A percentile compares a stretch with the other conserved stretches of the same genome.
These are phyloP conservation scores for Piscicola geometra DNA, from an alignment of 2,888 invertebrate species.

Conservation along the genomic window DNA sequence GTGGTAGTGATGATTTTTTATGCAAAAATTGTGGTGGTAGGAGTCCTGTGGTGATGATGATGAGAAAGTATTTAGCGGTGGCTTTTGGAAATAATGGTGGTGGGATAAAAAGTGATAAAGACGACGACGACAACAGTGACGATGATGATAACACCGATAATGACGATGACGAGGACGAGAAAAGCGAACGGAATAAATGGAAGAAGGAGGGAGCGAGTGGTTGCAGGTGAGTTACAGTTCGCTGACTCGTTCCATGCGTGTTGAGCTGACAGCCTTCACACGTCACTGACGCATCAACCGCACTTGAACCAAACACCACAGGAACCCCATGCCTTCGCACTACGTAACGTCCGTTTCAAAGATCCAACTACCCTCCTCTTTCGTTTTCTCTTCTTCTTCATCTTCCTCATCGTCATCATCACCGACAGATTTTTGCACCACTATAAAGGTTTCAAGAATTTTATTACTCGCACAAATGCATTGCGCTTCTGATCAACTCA, in stretches of 20 bases:
- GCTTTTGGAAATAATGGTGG: not conserved
- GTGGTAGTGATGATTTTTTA: not conserved
- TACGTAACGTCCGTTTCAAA: not conserved
- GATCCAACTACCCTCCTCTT: not conserved
- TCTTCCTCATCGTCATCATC: not conserved
- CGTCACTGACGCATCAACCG: no score
- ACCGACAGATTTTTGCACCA: not conserved
- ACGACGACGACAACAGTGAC: no score
- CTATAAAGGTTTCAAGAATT: no score
- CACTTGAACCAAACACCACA: not conserved
- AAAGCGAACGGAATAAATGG: not conserved
- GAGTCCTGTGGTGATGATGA: not conserved
- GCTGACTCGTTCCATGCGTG: not conserved
- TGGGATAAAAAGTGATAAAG: not conserved
- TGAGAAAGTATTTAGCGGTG: not conserved
- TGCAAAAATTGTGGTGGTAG: not conserved
- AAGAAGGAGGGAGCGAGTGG: not conserved
- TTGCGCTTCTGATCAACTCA: no score
- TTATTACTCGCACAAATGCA: no score
- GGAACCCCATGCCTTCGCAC: not conserved
- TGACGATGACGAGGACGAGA: no score
- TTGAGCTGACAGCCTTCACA: no score
- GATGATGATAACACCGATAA: no score
- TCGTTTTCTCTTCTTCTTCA: not conserved
- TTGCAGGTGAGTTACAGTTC: not conserved